Base-by-base conservation (phyloP, 2,113 vertebrate species). In the Oplegnathus fasciatus region DNA sequence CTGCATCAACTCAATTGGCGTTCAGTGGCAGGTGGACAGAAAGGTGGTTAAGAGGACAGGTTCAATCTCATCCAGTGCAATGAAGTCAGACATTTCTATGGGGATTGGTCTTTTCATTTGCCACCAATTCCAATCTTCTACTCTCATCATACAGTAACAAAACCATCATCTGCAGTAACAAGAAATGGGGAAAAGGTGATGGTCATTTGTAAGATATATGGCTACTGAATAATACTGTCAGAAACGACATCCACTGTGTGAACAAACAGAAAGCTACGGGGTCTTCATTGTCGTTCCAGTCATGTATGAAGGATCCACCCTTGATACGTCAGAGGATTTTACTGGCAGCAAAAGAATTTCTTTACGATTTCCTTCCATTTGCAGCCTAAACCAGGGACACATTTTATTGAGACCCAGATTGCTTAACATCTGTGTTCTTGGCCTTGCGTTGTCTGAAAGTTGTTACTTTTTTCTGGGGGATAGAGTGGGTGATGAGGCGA, bases 391-490 rank as follows among this genome's bases (percentile, higher is more conserved):
- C 72, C 87, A 89, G 83, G 87, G 90, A 88, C 75, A 83, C 42
- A 54, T 88, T 94, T 92, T 84, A 89, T 69, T 84, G 78, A 86
- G 75, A 91, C 80, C 75, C 82, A 94, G 87, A 94, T 93, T 93
- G 89, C 64, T 88, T 88, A 91, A 84, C 90, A 90, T 78, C 90
- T 74, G 58, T 83, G 84, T 89, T 85, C 60, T 65, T 85, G 79
- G 83, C 72, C 60, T 75, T 67, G 73, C 9, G 40, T 86, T 50
- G 78, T 86, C 78, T 91, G 73, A 42, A 88, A 92, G 82, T 88
- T 89, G 76, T 84, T 86, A 48, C 75, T 86, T 85, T 85, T 89
- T 86, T 90, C 90, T 87, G 65, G 86, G 66, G 82, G 79, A 91
- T 73, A 60, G 71, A 85, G 71, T 9, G 80, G 74, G 70, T 83